Percentiles rank a stretch among this genome's conserved stretches.
Conservation (phyloP, 2,888 invertebrate species). For the Clunio marinus region DNA sequence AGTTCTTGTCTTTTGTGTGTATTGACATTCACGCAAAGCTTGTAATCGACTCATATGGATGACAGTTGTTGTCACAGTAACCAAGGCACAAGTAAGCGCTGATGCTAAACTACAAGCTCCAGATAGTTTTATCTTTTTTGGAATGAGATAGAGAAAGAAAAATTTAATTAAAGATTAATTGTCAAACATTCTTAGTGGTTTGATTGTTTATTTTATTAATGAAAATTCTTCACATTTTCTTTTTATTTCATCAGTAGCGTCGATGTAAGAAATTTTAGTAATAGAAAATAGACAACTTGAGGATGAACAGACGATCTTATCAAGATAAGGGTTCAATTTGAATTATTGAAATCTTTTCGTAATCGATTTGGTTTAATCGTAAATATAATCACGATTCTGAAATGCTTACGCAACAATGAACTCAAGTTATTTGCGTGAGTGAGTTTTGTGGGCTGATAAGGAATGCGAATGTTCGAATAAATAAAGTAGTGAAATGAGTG, state of each 20-base stretch:
- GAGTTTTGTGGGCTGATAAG: not conserved
- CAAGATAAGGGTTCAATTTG: too few species aligned
- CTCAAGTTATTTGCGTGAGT: not conserved
- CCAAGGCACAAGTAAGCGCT: slow-evolving; percentile 80
- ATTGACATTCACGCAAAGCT: slow-evolving; percentile 80
- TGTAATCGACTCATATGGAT: slow-evolving; percentile 87
- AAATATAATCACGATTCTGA: not conserved
- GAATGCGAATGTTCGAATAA: not conserved
- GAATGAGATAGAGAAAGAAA: not conserved
- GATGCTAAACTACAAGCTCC: slow-evolving; percentile 83
- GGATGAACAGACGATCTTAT: too few species aligned
- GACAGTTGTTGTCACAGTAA: slow-evolving; percentile 85
- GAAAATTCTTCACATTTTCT: too few species aligned
- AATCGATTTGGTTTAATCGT: too few species aligned
- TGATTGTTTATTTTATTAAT: too few species aligned
- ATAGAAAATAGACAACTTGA: too few species aligned
- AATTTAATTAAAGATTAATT: slow-evolving; percentile 19
- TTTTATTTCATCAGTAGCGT: too few species aligned
- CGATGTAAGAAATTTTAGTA: too few species aligned
- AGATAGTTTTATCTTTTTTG: slow-evolving; percentile 76
- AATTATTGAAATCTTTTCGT: too few species aligned
- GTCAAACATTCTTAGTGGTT: not conserved
- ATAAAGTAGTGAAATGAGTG: slow-evolving; percentile 14
- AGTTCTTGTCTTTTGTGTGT: slow-evolving; percentile 71
- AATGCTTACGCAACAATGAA: not conserved